Evolutionary conservation across 2,888 invertebrate genomes (phyloP).

Genomic region (Auanema sp.): DNA sequence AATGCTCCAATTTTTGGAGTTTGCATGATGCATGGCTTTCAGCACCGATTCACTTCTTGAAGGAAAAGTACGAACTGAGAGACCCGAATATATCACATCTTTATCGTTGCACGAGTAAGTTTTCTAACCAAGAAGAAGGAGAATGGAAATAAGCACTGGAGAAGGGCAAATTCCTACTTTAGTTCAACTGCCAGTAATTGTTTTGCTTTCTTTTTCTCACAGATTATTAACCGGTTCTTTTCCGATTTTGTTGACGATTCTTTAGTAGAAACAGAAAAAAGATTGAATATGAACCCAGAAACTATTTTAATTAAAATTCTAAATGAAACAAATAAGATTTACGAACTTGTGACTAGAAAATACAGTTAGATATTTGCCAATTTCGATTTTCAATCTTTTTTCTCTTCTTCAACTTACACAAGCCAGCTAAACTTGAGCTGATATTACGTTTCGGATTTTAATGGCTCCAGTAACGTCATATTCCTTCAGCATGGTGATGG

Average conservation of each 20-base stretch:
- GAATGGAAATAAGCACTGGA: no score
- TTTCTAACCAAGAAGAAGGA: no score
- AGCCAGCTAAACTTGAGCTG: no score
- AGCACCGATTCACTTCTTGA: slow-evolving; percentile 12
- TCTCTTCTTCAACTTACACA: no score
- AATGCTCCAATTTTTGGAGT: background rate
- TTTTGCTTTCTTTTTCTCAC: background rate
- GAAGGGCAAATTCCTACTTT: no score
- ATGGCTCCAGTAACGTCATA: no score
- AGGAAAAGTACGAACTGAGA: background rate
- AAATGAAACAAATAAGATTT: no score
- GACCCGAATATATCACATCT: no score
- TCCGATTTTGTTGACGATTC: background rate
- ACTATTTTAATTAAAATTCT: background rate
- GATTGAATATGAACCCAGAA: slow-evolving; percentile 1
- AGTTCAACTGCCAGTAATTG: background rate
- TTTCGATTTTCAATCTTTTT: background rate
- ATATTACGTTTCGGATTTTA: no score
- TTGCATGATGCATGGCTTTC: slow-evolving; percentile 12
- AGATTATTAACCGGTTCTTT: background rate
- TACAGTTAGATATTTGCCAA: background rate
- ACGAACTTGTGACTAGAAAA: background rate
- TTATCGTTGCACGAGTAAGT: no score
- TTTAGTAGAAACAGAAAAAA: background rate
- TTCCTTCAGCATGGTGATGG: slow-evolving; percentile 53